Evolutionary conservation across 2,797 vertebrate genomes (phyloP).

Genomic region (Momotus momota): DNA sequence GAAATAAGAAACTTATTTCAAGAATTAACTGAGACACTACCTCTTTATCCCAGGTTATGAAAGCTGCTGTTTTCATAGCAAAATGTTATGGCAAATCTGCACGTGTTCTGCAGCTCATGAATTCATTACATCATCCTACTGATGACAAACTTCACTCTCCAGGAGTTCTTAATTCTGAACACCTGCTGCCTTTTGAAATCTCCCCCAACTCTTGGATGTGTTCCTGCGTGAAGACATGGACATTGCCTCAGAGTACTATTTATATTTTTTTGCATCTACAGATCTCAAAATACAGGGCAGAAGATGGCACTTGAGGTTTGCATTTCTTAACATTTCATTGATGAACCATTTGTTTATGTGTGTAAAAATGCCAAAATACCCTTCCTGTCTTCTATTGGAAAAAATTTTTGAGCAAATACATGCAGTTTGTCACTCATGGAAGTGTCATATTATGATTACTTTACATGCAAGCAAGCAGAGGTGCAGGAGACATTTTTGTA

Average conservation of each 20-base stretch:
- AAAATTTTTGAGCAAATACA: accelerated
- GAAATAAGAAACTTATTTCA: not conserved
- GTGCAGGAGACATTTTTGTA: not conserved
- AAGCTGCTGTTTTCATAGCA: not conserved
- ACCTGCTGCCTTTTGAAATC: not conserved
- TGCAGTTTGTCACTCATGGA: not conserved
- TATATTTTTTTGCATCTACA: not conserved
- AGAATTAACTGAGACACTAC: not conserved
- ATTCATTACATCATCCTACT: not conserved
- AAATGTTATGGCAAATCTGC: not conserved
- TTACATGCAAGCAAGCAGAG: not conserved
- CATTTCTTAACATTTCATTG: not conserved
- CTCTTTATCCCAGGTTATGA: not conserved
- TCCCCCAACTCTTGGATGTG: not conserved
- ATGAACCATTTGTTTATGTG: not conserved
- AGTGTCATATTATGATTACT: not conserved
- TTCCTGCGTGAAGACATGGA: not conserved
- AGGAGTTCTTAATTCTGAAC: not conserved
- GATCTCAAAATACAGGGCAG: not conserved
- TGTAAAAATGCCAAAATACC: not conserved
- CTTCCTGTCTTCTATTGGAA: not conserved
- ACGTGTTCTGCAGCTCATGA: not conserved
- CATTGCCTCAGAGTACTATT: not conserved
- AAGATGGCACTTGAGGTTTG: accelerated
- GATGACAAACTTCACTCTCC: not conserved